Conservation (phyloP, 2,888 invertebrate species). For the Coelinius sp. region DNA sequence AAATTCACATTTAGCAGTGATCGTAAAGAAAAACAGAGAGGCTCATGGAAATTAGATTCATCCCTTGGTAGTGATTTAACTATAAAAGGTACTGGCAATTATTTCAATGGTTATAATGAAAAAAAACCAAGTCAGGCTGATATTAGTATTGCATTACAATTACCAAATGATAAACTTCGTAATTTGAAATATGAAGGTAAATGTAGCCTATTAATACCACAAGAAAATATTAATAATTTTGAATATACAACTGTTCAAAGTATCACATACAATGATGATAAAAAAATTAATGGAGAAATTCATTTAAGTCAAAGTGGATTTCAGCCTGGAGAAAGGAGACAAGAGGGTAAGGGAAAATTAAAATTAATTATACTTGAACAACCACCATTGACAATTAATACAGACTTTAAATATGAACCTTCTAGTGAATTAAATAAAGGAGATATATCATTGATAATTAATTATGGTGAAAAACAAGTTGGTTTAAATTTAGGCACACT, state of each 20-base stretch:
- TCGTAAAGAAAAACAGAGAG: conserved; percentile 37
- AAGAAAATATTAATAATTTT: conserved; percentile 50
- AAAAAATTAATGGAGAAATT: conserved; percentile 70
- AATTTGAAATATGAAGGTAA: conserved; percentile 72
- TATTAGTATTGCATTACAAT: conserved; percentile 70
- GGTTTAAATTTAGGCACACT: conserved; percentile 48
- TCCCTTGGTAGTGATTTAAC: conserved; percentile 55
- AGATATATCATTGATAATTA: conserved; percentile 47
- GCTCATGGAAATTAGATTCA: conserved; percentile 51
- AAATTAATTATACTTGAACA: conserved; percentile 71
- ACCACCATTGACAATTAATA: conserved; percentile 71
- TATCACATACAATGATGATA: conserved; percentile 74
- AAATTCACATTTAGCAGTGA: conserved; percentile 45
- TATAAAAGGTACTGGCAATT: conserved; percentile 48
- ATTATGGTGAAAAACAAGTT: conserved; percentile 56
- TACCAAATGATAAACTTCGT: conserved; percentile 76
- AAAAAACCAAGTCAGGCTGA: conserved; percentile 72
- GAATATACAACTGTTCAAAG: conserved; percentile 68
- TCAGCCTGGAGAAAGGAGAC: conserved; percentile 67
- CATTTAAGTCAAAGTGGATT: conserved; percentile 49
- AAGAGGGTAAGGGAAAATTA: conserved; percentile 69
- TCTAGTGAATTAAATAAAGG: conserved; percentile 61
- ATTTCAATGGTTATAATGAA: conserved; percentile 55
- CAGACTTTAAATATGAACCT: conserved; percentile 70
- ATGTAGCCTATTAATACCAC: conserved; percentile 63